A percentile compares a stretch with the other conserved stretches of the same genome.
Conservation (phyloP, 92 coral and sea anemone genomes). For the Pocillopora grandis region DNA sequence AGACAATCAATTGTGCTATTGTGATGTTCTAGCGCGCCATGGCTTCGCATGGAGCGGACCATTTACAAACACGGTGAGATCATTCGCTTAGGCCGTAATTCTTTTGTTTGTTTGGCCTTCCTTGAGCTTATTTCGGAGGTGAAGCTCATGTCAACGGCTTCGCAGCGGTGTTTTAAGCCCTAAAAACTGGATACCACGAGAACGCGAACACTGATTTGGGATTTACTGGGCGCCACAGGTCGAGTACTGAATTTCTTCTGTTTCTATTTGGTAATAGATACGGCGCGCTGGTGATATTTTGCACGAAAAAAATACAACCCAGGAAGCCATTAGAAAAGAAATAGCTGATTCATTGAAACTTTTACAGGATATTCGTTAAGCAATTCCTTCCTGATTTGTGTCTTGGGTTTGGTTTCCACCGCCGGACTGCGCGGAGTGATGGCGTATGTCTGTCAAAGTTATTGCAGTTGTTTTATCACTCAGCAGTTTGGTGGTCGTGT, state of each 20-base stretch:
- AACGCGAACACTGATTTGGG: constrained; percentile 4
- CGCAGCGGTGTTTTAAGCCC: background rate
- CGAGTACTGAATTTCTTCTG: constrained; percentile 15
- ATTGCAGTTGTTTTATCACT: constrained; percentile 1
- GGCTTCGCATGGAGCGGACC: constrained; percentile 15
- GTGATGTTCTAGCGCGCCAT: background rate
- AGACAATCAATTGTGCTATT: constrained; percentile 14
- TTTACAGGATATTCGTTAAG: background rate
- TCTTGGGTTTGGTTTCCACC: background rate
- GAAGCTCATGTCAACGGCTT: background rate
- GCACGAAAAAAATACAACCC: background rate
- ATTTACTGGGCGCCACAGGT: constrained; percentile 25
- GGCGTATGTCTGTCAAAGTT: constrained; percentile 25
- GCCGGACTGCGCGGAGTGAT: background rate
- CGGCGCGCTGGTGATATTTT: background rate
- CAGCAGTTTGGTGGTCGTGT: constrained; percentile 8
- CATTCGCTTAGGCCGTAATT: background rate
- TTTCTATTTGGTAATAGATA: constrained; percentile 29
- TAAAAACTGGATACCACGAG: constrained; percentile 21
- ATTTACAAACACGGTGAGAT: background rate
- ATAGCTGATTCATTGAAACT: background rate
- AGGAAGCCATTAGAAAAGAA: background rate
- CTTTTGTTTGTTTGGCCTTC: constrained; percentile 1
- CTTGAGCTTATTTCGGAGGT: background rate
- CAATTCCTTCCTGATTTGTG: background rate